These are phyloP conservation scores for Idaea aversata DNA, from an alignment of 2,888 invertebrate genomes.

Conservation along the genomic window DNA sequence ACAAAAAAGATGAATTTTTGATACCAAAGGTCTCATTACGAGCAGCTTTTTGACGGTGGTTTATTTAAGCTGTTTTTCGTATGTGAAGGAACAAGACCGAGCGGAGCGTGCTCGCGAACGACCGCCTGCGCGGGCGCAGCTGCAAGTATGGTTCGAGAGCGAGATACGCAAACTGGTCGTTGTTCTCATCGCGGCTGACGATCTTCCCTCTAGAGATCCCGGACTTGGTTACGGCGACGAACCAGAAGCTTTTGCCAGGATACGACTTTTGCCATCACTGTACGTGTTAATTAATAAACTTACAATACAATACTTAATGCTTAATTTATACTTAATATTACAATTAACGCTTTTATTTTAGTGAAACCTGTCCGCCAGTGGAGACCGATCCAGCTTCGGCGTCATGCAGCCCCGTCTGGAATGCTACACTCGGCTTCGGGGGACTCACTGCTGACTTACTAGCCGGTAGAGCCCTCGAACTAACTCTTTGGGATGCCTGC, in stretches of 20 bases:
- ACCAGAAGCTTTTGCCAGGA: constrained; percentile 92
- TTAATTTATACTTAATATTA: too few relatives aligned
- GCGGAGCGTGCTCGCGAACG: constrained; percentile 80
- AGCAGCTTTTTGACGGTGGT: constrained; percentile 26
- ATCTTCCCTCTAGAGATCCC: constrained; percentile 89
- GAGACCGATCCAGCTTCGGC: constrained; percentile 93
- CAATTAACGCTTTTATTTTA: constrained; percentile 43
- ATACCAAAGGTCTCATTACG: constrained; percentile 15
- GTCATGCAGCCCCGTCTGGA: constrained; percentile 95
- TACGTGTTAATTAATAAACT: constrained; percentile 63
- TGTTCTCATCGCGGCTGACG: constrained; percentile 92
- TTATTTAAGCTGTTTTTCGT: constrained; percentile 14
- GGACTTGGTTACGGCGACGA: constrained; percentile 86
- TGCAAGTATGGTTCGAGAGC: constrained; percentile 94
- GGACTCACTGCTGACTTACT: constrained; percentile 89
- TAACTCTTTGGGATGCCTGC: constrained; percentile 93
- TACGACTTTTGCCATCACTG: constrained; percentile 89
- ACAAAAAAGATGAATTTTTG: constrained; percentile 3
- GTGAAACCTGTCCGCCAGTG: constrained; percentile 86
- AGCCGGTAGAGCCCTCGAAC: constrained; percentile 89
- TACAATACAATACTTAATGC: too few relatives aligned
- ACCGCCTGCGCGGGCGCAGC: constrained; percentile 89
- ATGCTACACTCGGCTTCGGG: constrained; percentile 91
- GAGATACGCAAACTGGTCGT: constrained; percentile 91
- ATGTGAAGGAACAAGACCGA: constrained; percentile 70